Conservation (phyloP, 2,888 invertebrate genomes). For the Callyntrura sp. region DNA sequence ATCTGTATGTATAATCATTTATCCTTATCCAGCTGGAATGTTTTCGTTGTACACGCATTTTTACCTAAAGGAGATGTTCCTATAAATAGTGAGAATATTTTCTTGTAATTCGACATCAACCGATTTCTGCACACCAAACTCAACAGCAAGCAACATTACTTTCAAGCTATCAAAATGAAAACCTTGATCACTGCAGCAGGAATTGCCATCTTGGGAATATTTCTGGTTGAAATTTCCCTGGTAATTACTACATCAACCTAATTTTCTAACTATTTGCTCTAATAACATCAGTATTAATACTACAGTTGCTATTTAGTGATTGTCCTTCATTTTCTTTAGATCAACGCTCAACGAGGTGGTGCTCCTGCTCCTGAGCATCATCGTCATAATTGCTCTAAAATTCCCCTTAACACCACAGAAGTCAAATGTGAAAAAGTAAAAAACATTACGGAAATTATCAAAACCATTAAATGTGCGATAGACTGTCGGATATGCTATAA, state of each 20-base stretch:
- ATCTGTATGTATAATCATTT: too few relatives aligned
- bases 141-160: background rate
- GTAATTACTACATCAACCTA: background rate
- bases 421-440: background rate
- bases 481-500: conserved; percentile 1
- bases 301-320: too few relatives aligned
- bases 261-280: too few relatives aligned
- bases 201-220: conserved; percentile 26
- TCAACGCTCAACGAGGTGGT: background rate
- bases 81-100: background rate
- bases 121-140: background rate
- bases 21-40: background rate
- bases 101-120: background rate
- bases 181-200: background rate
- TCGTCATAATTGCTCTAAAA: background rate
- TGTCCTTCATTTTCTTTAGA: background rate
- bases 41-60: background rate
- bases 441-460: background rate
- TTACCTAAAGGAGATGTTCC: background rate
- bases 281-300: too few relatives aligned
- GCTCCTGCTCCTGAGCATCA: too few relatives aligned
- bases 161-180: conserved; percentile 5
- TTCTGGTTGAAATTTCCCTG: conserved; percentile 9
- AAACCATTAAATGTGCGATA: background rate
- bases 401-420: conserved; percentile 8